phyloP scores from a whole-genome alignment of 2,797 vertebrate species.

The Xerus rutilus region DNA sequence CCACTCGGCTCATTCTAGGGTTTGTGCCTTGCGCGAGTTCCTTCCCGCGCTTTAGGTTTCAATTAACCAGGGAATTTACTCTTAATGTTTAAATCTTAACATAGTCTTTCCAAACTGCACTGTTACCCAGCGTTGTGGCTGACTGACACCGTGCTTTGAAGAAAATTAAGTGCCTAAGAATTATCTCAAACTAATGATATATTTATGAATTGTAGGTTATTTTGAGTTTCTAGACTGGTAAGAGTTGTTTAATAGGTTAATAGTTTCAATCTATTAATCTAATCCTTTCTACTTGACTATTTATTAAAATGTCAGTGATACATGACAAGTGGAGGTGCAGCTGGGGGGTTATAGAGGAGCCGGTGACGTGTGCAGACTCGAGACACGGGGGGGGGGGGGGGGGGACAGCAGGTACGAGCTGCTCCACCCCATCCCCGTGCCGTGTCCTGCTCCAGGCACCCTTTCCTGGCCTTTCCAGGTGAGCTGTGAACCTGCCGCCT shows the following conservation, averaged over 20 bases:
- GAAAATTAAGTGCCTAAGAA: constrained; percentile 77
- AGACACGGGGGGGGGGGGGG: not conserved
- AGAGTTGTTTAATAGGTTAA: constrained; percentile 83
- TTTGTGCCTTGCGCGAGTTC: not conserved
- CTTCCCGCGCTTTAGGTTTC: constrained; percentile 51
- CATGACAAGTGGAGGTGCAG: constrained; percentile 60
- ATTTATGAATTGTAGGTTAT: constrained; percentile 77
- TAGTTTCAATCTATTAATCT: constrained; percentile 82
- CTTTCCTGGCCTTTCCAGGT: not conserved
- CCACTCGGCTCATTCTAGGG: not conserved
- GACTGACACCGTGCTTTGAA: constrained; percentile 72
- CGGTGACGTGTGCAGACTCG: not conserved
- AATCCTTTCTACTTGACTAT: constrained; percentile 77
- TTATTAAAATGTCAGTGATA: constrained; percentile 80
- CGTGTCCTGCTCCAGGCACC: not conserved
- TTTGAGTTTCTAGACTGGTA: constrained; percentile 81
- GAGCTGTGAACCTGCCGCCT: not conserved
- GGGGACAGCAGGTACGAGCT: not conserved
- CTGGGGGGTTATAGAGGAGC: constrained; percentile 50
- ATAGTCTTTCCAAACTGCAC: constrained; percentile 34
- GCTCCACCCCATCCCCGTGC: not conserved
- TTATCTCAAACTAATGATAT: constrained; percentile 74
- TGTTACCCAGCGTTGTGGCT: constrained; percentile 61
- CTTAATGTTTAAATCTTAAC: constrained; percentile 64
- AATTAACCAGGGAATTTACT: constrained; percentile 71